phyloP scores from a whole-genome alignment of 1,140 invertebrate species.

The Oncopodura yosiiana region DNA sequence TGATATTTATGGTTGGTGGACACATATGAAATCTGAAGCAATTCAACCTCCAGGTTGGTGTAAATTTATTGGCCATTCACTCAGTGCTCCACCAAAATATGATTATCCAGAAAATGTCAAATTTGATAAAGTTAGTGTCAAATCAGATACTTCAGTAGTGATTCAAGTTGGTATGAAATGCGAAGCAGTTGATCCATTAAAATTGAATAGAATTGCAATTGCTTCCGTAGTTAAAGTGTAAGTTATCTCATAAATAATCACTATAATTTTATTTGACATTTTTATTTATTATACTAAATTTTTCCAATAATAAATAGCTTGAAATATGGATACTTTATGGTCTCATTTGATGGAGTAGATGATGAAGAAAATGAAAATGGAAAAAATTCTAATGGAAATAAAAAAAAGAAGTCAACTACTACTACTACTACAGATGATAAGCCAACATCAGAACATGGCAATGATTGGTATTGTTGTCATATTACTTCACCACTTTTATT shows the following conservation, averaged over 20 bases:
- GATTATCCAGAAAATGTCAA: constrained; percentile 52
- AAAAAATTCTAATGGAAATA: no score
- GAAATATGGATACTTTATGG: constrained; percentile 87
- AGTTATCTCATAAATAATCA: no score
- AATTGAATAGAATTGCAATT: constrained; percentile 84
- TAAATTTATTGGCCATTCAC: constrained; percentile 62
- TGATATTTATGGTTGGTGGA: constrained; percentile 63
- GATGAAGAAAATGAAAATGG: constrained; percentile 51
- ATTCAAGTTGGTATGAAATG: constrained; percentile 88
- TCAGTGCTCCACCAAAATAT: constrained; percentile 69
- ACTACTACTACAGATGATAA: no score
- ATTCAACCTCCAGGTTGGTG: constrained; percentile 95
- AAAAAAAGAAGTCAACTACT: no score
- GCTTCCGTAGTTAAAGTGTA: constrained; percentile 88
- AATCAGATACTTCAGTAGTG: constrained; percentile 30
- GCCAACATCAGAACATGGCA: no score
- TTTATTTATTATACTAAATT: no score
- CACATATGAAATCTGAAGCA: constrained; percentile 83
- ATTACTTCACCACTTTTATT: constrained; percentile 85
- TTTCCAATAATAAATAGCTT: no score
- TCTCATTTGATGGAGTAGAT: constrained; percentile 80
- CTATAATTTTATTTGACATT: no score
- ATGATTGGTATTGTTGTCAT: constrained; percentile 94
- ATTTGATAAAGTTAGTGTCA: constrained; percentile 23
- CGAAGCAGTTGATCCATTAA: constrained; percentile 90